Percentiles rank a stretch among this genome's conserved stretches.
These are phyloP conservation scores for Polydesmus complanatus DNA, from an alignment of 2,888 invertebrate species.

Conservation along the genomic window DNA sequence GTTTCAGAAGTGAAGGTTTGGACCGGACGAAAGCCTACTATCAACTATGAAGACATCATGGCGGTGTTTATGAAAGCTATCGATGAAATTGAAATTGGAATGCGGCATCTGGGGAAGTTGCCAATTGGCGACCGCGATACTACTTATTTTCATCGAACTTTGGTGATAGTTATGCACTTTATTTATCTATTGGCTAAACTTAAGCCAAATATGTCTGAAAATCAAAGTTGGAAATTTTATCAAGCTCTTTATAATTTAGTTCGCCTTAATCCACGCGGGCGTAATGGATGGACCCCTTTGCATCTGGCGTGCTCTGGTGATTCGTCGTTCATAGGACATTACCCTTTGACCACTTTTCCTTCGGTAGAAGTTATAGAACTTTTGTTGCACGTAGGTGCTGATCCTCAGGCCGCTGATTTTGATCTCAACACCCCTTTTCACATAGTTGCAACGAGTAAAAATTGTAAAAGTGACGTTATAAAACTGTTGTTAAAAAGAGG, in stretches of 20 bases:
- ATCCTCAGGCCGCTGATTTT: constrained; percentile 62
- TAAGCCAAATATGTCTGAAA: constrained; percentile 28
- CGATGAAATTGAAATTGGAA: constrained; percentile 32
- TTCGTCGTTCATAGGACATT: constrained; percentile 48
- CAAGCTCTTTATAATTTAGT: constrained; percentile 59
- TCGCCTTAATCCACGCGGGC: constrained; percentile 45
- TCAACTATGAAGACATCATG: constrained; percentile 66
- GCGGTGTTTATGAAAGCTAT: constrained; percentile 70
- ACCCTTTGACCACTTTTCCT: constrained; percentile 56
- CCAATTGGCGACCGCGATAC: constrained; percentile 54
- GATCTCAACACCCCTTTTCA: constrained; percentile 80
- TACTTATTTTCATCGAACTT: constrained; percentile 63
- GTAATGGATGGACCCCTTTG: constrained; percentile 32
- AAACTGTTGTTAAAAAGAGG: constrained; percentile 60
- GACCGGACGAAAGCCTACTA: constrained; percentile 48
- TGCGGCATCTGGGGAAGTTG: constrained; percentile 23
- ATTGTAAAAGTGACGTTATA: constrained; percentile 56
- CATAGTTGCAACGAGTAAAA: constrained; percentile 56
- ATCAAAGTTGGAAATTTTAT: constrained; percentile 43
- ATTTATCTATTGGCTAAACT: constrained; percentile 57
- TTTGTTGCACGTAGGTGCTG: constrained; percentile 66
- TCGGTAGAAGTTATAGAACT: constrained; percentile 54
- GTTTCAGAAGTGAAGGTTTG: constrained; percentile 49
- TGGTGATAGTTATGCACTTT: constrained; percentile 72
- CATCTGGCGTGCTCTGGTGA: constrained; percentile 76